phyloP scores from a whole-genome alignment of 2,797 vertebrate species.

The Poeciliopsis turneri region DNA sequence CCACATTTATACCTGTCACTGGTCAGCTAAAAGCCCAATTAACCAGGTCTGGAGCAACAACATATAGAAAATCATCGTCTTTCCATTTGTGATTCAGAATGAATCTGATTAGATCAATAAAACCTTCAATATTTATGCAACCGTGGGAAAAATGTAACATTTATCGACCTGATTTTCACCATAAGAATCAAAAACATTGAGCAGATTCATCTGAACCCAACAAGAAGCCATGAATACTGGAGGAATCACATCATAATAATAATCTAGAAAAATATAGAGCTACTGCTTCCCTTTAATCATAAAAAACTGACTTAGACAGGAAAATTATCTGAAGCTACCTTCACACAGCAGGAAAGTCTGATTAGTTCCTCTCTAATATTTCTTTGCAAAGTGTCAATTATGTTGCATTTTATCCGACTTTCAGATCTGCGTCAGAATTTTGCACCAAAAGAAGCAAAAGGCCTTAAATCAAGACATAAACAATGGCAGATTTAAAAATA shows the following conservation, averaged over 20 bases:
- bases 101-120: neutral
- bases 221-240: neutral
- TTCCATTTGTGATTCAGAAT: neutral
- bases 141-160: neutral
- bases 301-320: too few species aligned
- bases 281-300: too few species aligned
- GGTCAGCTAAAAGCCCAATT: neutral
- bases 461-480: too few species aligned
- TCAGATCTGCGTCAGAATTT: too few species aligned
- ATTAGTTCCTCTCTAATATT: too few species aligned
- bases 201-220: neutral
- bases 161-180: neutral
- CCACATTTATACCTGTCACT: conserved; percentile 17
- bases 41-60: neutral
- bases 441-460: too few species aligned
- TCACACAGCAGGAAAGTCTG: too few species aligned
- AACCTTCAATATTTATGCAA: neutral
- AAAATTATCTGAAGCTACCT: too few species aligned
- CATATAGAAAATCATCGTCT: neutral
- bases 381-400: too few species aligned
- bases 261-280: too few species aligned
- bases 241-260: neutral
- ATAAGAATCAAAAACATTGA: neutral
- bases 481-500: too few species aligned
- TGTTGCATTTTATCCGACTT: too few species aligned